Conservation (phyloP, 2,797 vertebrate species). For the Setipinna tenuifilis region DNA sequence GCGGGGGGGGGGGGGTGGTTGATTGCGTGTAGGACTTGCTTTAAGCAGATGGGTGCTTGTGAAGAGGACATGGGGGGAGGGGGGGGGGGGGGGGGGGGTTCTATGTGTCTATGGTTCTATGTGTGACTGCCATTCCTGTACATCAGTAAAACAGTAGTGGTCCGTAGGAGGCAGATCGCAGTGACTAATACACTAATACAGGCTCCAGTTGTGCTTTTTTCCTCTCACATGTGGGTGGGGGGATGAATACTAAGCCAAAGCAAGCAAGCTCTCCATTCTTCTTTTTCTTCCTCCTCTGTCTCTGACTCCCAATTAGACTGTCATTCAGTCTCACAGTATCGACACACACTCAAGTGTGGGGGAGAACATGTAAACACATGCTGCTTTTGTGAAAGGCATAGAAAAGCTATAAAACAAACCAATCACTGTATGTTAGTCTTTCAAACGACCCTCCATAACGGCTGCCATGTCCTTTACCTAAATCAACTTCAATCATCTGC, state of each 20-base stretch:
- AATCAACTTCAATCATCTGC: background rate
- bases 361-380: background rate
- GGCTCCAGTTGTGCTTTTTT: background rate
- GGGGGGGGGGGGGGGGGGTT: background rate
- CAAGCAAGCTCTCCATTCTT: background rate
- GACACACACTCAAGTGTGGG: background rate
- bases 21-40: background rate
- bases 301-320: background rate
- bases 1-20: background rate
- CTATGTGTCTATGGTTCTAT: background rate
- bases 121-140: background rate
- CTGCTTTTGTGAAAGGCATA: background rate
- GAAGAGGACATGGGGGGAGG: background rate
- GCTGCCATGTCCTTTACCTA: background rate
- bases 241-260: background rate
- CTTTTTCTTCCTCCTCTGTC: background rate
- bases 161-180: background rate
- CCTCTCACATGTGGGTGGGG: background rate
- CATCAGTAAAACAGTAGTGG: background rate
- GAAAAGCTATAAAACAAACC: background rate
- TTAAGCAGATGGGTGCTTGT: background rate
- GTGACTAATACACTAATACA: constrained; percentile 18
- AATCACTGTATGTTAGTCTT: background rate
- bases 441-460: background rate
- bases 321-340: background rate